Evolutionary conservation across 2,113 vertebrate species (phyloP).

Genomic region (Dromiciops gliroides): DNA sequence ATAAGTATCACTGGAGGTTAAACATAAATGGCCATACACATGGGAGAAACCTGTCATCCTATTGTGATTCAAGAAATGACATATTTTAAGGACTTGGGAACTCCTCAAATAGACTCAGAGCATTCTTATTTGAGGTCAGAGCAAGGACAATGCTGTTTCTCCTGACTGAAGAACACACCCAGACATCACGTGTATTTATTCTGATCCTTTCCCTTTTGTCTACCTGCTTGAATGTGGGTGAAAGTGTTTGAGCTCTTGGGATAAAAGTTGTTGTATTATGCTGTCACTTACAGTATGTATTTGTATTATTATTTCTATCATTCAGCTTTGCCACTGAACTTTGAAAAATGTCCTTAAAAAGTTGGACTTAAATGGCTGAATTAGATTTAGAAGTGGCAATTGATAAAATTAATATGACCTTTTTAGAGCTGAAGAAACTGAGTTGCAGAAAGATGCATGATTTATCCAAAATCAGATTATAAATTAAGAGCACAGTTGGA

Average conservation of each 20-base stretch:
- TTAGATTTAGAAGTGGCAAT: constrained; percentile 56
- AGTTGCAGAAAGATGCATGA: constrained; percentile 47
- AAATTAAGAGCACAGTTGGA: constrained; percentile 57
- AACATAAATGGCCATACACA: background rate
- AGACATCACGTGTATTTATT: background rate
- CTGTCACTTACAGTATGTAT: background rate
- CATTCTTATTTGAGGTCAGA: background rate
- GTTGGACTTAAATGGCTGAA: constrained; percentile 54
- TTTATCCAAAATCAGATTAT: constrained; percentile 54
- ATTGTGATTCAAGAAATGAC: background rate
- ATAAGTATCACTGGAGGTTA: background rate
- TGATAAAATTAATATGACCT: constrained; percentile 71
- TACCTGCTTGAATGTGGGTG: background rate
- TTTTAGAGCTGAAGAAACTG: constrained; percentile 60
- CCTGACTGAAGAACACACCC: background rate
- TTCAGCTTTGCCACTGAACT: constrained; percentile 38
- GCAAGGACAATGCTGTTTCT: background rate
- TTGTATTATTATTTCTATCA: background rate
- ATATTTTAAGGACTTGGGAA: background rate
- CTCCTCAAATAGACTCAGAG: background rate
- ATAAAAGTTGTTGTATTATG: background rate
- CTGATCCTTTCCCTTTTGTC: background rate
- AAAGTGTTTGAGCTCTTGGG: background rate
- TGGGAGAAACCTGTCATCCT: background rate
- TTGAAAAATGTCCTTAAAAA: constrained; percentile 31